A percentile compares a stretch with the other conserved stretches of the same genome.
These are phyloP conservation scores for Fabriciana adippe DNA, from an alignment of 2,888 invertebrate species.

Conservation along the genomic window DNA sequence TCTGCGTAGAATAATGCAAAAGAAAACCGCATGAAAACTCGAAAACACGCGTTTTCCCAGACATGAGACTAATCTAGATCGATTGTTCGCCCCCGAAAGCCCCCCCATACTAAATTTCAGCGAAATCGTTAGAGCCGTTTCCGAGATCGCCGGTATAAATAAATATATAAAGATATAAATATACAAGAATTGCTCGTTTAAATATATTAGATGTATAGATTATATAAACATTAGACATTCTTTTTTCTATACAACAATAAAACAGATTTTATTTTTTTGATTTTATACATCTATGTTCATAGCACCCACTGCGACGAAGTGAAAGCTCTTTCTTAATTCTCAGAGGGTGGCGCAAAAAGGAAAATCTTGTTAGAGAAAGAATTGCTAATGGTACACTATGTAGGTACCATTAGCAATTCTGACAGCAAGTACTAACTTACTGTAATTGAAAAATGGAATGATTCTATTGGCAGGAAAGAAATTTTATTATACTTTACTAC, in stretches of 20 bases:
- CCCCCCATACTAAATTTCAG: no score
- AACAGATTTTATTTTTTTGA: slow-evolving; percentile 14
- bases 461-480: background rate
- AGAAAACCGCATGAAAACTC: no score
- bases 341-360: slow-evolving; percentile 21
- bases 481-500: background rate
- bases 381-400: slow-evolving; percentile 13
- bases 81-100: no score
- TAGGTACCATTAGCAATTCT: background rate
- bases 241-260: background rate
- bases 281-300: slow-evolving; percentile 18
- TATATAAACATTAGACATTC: no score
- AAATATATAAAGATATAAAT: no score
- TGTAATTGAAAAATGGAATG: background rate
- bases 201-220: no score
- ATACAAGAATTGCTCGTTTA: no score
- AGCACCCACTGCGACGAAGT: slow-evolving; percentile 5
- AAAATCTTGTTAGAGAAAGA: slow-evolving; percentile 25
- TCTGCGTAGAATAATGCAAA: no score
- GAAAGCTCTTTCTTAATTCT: slow-evolving; percentile 16
- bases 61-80: no score
- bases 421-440: background rate
- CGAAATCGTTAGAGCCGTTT: no score
- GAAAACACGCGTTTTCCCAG: no score
- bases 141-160: no score